phyloP scores from a whole-genome alignment of 2,888 invertebrate genomes.

The Gymnocheta viridis region DNA sequence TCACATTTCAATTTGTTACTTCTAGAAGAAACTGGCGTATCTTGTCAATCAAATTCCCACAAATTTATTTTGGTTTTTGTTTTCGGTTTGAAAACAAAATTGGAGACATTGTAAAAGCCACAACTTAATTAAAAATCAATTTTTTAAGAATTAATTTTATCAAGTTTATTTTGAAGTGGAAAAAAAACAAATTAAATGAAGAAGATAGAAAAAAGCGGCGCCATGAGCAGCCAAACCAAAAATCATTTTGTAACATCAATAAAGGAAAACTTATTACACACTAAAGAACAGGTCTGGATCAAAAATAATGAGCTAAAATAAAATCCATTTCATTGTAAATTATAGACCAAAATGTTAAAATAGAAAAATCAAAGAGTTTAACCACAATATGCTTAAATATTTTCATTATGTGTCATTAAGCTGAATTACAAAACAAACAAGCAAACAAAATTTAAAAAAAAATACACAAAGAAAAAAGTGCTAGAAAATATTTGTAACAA shows the following conservation, averaged over 20 bases:
- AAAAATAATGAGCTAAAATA: neutral
- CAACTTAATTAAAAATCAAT: constrained; percentile 68
- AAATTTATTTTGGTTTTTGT: neutral
- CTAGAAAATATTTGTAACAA: constrained; percentile 50
- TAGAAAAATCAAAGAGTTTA: constrained; percentile 28
- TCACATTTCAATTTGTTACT: neutral
- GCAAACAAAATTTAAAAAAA: neutral
- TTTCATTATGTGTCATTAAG: constrained; percentile 48
- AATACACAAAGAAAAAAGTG: neutral
- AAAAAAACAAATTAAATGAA: constrained; percentile 35
- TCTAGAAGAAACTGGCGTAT: neutral
- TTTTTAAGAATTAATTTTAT: constrained; percentile 30
- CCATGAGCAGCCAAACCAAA: neutral
- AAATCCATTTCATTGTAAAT: constrained; percentile 10
- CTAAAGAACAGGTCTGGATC: constrained; percentile 34
- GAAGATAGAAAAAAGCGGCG: constrained; percentile 23
- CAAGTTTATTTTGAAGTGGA: constrained; percentile 4
- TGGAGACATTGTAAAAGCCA: constrained; percentile 21
- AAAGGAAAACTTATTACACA: constrained; percentile 23
- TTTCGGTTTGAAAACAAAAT: neutral
- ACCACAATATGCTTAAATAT: constrained; percentile 61
- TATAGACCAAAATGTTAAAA: neutral
- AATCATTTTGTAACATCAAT: neutral
- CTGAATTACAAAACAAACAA: neutral
- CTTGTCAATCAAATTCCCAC: constrained; percentile 42